A percentile compares a stretch with the other conserved stretches of the same genome.
phyloP scores from a whole-genome alignment of 1,140 invertebrate genomes.

The Atta texana region DNA sequence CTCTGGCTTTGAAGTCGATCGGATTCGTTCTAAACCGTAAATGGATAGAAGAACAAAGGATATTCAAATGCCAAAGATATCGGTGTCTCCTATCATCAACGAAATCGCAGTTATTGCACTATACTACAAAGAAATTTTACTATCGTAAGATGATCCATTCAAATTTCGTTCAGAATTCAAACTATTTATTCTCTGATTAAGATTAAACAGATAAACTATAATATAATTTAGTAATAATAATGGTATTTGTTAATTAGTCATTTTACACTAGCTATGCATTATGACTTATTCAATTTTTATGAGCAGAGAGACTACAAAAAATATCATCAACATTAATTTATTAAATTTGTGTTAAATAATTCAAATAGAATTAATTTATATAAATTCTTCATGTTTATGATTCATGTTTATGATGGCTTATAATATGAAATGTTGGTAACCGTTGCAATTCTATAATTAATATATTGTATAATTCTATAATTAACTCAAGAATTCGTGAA shows the following conservation, averaged over 20 bases:
- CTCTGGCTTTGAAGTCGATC: conserved; percentile 77
- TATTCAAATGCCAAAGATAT: conserved; percentile 71
- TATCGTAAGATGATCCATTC: conserved; percentile 21
- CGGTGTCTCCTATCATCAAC: conserved; percentile 67
- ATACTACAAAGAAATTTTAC: conserved; percentile 32
- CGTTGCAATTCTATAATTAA: conserved; percentile 20
- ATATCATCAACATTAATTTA: not conserved
- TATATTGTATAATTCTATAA: too few species aligned
- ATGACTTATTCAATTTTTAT: not conserved
- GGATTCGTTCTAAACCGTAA: conserved; percentile 70
- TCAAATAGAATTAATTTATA: not conserved
- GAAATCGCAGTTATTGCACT: conserved; percentile 44
- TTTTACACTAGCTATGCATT: not conserved
- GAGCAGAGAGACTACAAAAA: not conserved
- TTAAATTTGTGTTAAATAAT: conserved; percentile 1
- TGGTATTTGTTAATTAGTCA: not conserved
- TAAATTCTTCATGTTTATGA: not conserved
- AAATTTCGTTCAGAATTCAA: not conserved
- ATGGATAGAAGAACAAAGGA: conserved; percentile 73
- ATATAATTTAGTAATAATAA: not conserved
- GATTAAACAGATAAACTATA: not conserved
- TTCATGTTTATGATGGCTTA: not conserved
- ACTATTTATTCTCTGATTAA: not conserved
- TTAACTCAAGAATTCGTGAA: conserved; percentile 56
- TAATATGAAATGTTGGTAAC: not conserved